Conservation (phyloP, 2,797 vertebrate genomes). For the Coendou prehensilis region DNA sequence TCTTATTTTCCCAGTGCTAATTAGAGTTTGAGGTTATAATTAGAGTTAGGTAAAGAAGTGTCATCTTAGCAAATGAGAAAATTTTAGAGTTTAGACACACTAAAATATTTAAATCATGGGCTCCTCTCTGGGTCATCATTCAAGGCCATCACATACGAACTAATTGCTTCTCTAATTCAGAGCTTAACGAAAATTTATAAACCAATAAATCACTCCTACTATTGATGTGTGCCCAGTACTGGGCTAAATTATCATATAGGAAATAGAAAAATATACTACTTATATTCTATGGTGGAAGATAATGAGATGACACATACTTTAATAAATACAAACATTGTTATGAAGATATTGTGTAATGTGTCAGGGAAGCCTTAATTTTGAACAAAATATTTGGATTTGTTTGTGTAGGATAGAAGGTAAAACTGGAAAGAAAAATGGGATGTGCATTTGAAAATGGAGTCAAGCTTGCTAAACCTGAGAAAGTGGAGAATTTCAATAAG, state of each 20-base stretch:
- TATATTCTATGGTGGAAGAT: background rate
- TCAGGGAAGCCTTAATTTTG: background rate
- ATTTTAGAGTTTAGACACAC: constrained; percentile 24
- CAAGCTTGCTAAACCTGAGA: background rate
- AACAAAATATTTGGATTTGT: constrained; percentile 17
- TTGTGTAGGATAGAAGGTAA: constrained; percentile 22
- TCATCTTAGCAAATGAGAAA: constrained; percentile 39
- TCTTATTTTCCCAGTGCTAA: constrained; percentile 38
- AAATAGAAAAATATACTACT: background rate
- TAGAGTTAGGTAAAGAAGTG: constrained; percentile 25
- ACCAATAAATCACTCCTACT: background rate
- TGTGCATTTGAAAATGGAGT: constrained; percentile 9
- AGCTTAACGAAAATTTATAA: background rate
- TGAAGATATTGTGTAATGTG: background rate
- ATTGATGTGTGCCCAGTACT: background rate
- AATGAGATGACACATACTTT: background rate
- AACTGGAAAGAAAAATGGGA: background rate
- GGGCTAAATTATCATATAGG: background rate
- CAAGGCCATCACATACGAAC: background rate
- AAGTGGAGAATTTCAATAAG: background rate
- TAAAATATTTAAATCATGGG: background rate
- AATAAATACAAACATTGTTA: background rate
- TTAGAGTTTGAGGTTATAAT: constrained; percentile 56
- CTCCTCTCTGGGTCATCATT: constrained; percentile 31
- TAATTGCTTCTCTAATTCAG: background rate